A percentile compares a stretch with the other conserved stretches of the same genome.
Evolutionary conservation across 2,797 vertebrate species (phyloP).

Genomic region (Periparus ater): DNA sequence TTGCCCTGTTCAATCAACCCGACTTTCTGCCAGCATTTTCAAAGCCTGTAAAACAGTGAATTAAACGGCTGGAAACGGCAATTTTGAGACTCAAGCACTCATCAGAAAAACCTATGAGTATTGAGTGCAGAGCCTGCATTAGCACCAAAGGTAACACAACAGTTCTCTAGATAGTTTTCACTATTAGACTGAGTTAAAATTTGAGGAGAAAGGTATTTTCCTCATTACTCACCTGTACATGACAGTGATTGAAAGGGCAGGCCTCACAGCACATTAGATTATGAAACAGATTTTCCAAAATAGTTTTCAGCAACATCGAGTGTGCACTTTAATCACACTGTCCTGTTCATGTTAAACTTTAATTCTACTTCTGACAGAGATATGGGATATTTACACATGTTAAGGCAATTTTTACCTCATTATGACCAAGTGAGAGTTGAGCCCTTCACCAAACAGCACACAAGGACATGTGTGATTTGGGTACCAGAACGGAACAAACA

Average conservation of each 20-base stretch:
- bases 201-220: neutral
- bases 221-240: neutral
- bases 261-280: neutral
- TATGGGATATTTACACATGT: neutral
- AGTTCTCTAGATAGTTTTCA: neutral
- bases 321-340: neutral
- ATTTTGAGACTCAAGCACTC: neutral
- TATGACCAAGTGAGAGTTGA: neutral
- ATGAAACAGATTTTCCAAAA: neutral
- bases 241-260: neutral
- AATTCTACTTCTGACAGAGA: neutral
- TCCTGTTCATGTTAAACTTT: neutral
- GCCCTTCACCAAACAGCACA: neutral
- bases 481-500: neutral
- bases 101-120: neutral
- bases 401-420: neutral
- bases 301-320: neutral
- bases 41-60: neutral
- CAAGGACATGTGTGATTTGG: rapidly evolving
- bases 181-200: neutral
- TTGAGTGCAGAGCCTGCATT: neutral
- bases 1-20: neutral
- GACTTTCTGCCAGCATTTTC: neutral
- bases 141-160: neutral
- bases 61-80: neutral